Percentiles rank a stretch among this genome's conserved stretches.
These are phyloP conservation scores for Oscheius sp. DNA, from an alignment of 2,888 invertebrate genomes.

Conservation along the genomic window DNA sequence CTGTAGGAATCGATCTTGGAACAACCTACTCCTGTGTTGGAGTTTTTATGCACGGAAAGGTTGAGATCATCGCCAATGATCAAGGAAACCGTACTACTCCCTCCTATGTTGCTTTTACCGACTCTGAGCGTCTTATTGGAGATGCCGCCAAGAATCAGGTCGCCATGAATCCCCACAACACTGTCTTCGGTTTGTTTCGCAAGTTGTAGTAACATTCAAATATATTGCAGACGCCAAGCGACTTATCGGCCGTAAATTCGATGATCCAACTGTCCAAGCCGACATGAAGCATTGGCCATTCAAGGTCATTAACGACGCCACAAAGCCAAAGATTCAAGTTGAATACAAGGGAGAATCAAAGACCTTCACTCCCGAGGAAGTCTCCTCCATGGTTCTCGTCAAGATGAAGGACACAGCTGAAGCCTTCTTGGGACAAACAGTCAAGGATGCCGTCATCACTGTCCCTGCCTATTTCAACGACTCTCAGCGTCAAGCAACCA, in stretches of 20 bases:
- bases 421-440: slow-evolving; percentile 79
- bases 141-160: slow-evolving; percentile 99
- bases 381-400: slow-evolving; percentile 65
- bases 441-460: slow-evolving; percentile 92
- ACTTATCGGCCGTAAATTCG: slow-evolving; percentile 73
- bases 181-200: slow-evolving; percentile 94
- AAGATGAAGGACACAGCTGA: slow-evolving; percentile 71
- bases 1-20: slow-evolving; percentile 70
- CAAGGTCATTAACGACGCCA: slow-evolving; percentile 72
- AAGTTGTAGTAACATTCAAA: no score
- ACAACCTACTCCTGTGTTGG: slow-evolving; percentile 70
- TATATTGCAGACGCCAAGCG: slow-evolving; percentile 61
- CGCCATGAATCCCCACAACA: slow-evolving; percentile 97
- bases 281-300: slow-evolving; percentile 70
- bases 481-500: slow-evolving; percentile 82
- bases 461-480: slow-evolving; percentile 98
- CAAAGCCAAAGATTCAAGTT: slow-evolving; percentile 74
- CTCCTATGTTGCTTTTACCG: slow-evolving; percentile 69
- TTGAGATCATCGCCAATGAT: slow-evolving; percentile 74
- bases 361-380: slow-evolving; percentile 72
- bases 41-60: slow-evolving; percentile 73
- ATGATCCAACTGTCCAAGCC: slow-evolving; percentile 71
- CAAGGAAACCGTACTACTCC: slow-evolving; percentile 71
- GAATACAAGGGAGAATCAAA: slow-evolving; percentile 88
- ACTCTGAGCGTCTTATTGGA: slow-evolving; percentile 76